phyloP scores from a whole-genome alignment of 2,797 vertebrate species.

The Sebastes matsubarae region DNA sequence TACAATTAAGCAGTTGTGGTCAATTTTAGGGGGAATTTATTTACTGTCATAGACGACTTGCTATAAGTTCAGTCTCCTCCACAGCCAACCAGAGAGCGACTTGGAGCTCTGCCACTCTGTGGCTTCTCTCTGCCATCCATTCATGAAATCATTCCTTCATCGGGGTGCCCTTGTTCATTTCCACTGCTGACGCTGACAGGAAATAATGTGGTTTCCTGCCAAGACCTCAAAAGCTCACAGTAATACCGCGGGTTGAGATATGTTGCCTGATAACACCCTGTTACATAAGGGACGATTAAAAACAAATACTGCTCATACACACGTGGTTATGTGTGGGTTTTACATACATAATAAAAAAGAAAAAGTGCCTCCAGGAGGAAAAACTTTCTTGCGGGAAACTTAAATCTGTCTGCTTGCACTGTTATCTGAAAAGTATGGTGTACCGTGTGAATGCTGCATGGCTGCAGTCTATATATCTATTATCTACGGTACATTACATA shows the following conservation, averaged over 20 bases:
- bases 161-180: conserved; percentile 51
- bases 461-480: background rate
- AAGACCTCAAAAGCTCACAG: conserved; percentile 55
- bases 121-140: conserved; percentile 49
- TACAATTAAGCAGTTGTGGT: conserved; percentile 10
- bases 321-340: background rate
- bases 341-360: background rate
- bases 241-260: conserved; percentile 39
- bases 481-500: conserved; percentile 19
- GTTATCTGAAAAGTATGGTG: background rate
- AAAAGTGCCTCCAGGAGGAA: background rate
- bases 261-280: conserved; percentile 41
- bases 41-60: background rate
- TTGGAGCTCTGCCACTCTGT: background rate
- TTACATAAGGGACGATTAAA: conserved; percentile 36
- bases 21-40: conserved; percentile 7
- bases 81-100: background rate
- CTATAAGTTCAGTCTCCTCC: background rate
- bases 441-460: background rate
- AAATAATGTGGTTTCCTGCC: conserved; percentile 76
- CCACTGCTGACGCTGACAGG: conserved; percentile 67
- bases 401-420: background rate
- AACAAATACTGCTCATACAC: conserved; percentile 5
- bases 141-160: conserved; percentile 66
- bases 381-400: background rate